Evolutionary conservation across 2,888 invertebrate genomes (phyloP).

Genomic region (Clanis bilineata): DNA sequence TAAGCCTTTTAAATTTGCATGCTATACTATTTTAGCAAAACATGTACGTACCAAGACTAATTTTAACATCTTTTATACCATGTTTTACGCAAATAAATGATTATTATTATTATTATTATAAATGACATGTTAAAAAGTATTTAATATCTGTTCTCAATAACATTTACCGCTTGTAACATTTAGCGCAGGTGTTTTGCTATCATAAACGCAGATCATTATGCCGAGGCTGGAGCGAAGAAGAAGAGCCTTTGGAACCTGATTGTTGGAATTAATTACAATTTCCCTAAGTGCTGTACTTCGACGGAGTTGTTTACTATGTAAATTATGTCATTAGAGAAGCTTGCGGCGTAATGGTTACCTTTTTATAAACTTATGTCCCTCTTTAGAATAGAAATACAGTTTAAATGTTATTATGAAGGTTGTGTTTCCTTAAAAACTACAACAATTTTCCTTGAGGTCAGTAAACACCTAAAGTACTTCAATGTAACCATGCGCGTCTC

Average conservation of each 20-base stretch:
- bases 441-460: neutral
- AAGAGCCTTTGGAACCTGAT: conserved; percentile 4
- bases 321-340: conserved; percentile 19
- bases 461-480: neutral
- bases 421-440: neutral
- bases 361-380: neutral
- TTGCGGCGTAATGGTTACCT: neutral
- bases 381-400: conserved; percentile 2
- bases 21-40: too few relatives aligned
- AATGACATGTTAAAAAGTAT: too few relatives aligned
- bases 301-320: conserved; percentile 20
- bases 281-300: conserved; percentile 15
- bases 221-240: neutral
- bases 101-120: too few relatives aligned
- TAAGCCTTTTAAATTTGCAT: too few relatives aligned
- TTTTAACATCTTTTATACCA: too few relatives aligned
- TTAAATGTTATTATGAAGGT: neutral
- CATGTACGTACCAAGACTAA: too few relatives aligned
- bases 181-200: neutral
- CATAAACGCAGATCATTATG: neutral
- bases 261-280: conserved; percentile 17
- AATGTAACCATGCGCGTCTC: neutral
- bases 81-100: too few relatives aligned
- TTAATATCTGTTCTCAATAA: too few relatives aligned
- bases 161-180: neutral